These are phyloP conservation scores for Zoanthus solanderi DNA, from an alignment of 92 coral and sea anemone species.

Conservation along the genomic window DNA sequence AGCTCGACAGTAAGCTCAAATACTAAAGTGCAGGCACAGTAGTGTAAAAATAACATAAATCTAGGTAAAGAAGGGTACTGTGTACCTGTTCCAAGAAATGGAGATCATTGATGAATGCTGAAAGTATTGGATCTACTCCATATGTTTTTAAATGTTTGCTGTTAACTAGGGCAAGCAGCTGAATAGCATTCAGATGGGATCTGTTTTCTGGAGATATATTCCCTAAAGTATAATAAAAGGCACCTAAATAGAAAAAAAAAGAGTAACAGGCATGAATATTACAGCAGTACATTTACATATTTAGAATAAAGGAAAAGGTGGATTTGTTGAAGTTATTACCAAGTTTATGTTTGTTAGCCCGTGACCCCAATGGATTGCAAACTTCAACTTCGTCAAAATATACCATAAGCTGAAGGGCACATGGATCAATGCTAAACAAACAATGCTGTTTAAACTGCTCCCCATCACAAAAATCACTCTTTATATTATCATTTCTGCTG, in stretches of 20 bases:
- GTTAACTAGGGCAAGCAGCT: background rate
- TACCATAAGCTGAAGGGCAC: background rate
- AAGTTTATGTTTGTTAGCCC: background rate
- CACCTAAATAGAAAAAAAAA: background rate
- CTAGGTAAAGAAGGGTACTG: background rate
- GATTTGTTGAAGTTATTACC: background rate
- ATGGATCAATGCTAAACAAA: background rate
- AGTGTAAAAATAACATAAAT: background rate
- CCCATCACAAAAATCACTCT: background rate
- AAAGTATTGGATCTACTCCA: background rate
- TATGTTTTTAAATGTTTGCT: slow-evolving; percentile 2
- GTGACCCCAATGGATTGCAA: background rate
- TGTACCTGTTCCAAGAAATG: slow-evolving; percentile 22
- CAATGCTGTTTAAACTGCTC: background rate
- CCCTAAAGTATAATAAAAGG: slow-evolving; percentile 39
- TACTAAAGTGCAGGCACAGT: background rate
- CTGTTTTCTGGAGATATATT: slow-evolving; percentile 27
- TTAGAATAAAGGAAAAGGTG: background rate
- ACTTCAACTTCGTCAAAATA: background rate
- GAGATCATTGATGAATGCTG: slow-evolving; percentile 33
- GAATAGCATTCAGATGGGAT: slow-evolving; percentile 39
- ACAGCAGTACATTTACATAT: background rate
- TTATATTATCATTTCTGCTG: background rate
- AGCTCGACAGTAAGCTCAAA: background rate
- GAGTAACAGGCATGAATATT: background rate